Base-by-base conservation (phyloP, 2,797 vertebrate genomes). In the Silurus lanzhouensis region DNA sequence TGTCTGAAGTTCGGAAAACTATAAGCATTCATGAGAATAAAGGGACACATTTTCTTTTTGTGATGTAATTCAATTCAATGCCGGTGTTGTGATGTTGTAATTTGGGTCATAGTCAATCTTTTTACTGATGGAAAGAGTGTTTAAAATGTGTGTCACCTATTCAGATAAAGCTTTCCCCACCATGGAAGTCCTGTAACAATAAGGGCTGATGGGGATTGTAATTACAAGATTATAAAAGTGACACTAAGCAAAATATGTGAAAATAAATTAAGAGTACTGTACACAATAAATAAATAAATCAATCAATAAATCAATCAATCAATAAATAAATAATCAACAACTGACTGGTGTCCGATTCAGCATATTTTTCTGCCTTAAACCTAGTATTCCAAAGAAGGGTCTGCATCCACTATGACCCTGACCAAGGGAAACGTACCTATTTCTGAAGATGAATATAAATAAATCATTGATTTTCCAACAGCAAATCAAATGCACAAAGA, bases 401-500 rank as follows among this genome's bases (percentile, higher is more conserved):
- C 25, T 22, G 27, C 27, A 61, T 14, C 19, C 12, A 60, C 10
- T 55, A 77, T 77, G 55, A 38, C 8, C 17, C 55, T 77, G 2
- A 57, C 14, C 13, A 17, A 38, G 48, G 20, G 7, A 57, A 57
- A 57, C 9, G 5, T 76, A 7, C 17, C 55, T 20, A 60, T 38
- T 38, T 38, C 55, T 77, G 27, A 60, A 60, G 57, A 60, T 58
- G 19, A 60, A 77, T 60, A 38, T 38, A 10, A 77, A 77, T 60
- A 22, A 76, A 60, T 77, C 25, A 60, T 60, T 1, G 2, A 22
- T 77, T 77, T 77, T 60, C 27, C 27, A 20, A 38, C 52, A 77
- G 55, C 55, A 60, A 58, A 60, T 60, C 57, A 77, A 27, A 52
- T 9, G 55, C 44, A 75, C 72, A 55, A n/a, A 75, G 72, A 75